Base-by-base conservation (phyloP, 2,888 invertebrate species). In the Dorcus hopei region DNA sequence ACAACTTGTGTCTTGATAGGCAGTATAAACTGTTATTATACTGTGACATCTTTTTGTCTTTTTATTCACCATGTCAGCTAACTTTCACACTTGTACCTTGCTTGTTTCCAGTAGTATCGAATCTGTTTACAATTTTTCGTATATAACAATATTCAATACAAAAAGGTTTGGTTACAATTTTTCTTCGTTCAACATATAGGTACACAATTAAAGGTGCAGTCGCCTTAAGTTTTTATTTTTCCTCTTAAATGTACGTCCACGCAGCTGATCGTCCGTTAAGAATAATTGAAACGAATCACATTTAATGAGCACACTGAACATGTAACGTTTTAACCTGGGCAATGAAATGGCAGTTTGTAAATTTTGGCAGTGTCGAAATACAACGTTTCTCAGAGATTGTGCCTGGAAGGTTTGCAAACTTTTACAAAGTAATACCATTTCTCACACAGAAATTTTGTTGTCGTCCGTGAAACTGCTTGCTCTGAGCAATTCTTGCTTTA, bases 321-420 rank as follows among this genome's bases (percentile, higher is more conserved):
- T 51, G 3, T 33, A 33, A 33, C 26, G 26, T 39, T 43, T 42
- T 50, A 56, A 33, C 39, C 49, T 41, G 56, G 39, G 49, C 45
- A 38, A 45, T 50, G 50, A 50, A 62, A 57, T 77, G 77, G 77
- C 77, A 77, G 77, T 77, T 74, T 74, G 73, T 74, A 72, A 67
- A 72, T 71, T 71, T 76, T 77, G 78, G 78, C 78, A 78, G 78
- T 78, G 77, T 65, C 59, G 55, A 61, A 54, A 63, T 55, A 40
- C 42, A 55, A 33, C 33, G 38, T 38, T 33, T 16, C 9, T 38
- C 26, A 33, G 38, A 49, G 38, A 49, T 33, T 38, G 49, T 49
- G 49, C 33, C 38, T 19, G 45, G 45, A 19, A 45, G 45, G 9
- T 19, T 45, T 19, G 16, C 16, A 11, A 45, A 45, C 45, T 19